Percentiles rank a stretch among this genome's conserved stretches.
Conservation (phyloP, 2,797 vertebrate species). For the Cetoscarus ocellatus region DNA sequence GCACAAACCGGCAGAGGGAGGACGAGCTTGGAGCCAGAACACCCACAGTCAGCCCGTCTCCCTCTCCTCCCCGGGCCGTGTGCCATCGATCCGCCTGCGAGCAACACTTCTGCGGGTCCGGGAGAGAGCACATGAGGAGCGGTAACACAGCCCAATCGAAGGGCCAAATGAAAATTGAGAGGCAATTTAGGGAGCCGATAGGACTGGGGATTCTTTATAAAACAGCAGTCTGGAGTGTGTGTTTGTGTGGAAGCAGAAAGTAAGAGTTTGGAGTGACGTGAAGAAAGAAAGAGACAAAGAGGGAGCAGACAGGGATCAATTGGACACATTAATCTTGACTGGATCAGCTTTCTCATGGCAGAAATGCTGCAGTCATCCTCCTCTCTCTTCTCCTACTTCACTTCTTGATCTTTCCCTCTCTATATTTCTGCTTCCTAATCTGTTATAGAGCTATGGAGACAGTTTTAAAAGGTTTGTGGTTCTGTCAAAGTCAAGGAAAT, state of each 20-base stretch:
- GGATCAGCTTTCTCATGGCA: constrained; percentile 33
- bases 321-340: constrained; percentile 41
- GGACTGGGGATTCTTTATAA: constrained; percentile 46
- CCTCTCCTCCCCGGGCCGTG: constrained; percentile 19
- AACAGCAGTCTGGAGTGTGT: constrained; percentile 19
- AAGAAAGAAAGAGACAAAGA: constrained; percentile 19
- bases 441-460: neutral
- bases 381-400: constrained; percentile 3
- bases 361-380: constrained; percentile 10
- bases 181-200: constrained; percentile 71
- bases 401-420: neutral
- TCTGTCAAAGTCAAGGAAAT: too few relatives aligned
- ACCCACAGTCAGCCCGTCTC: constrained; percentile 29
- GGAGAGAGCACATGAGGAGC: constrained; percentile 35
- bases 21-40: constrained; percentile 31
- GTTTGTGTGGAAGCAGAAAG: constrained; percentile 23
- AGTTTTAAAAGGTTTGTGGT: too few relatives aligned
- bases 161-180: constrained; percentile 76
- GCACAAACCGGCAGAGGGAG: constrained; percentile 24
- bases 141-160: constrained; percentile 63
- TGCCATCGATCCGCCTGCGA: constrained; percentile 67
- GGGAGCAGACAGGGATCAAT: constrained; percentile 50
- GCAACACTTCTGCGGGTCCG: constrained; percentile 36
- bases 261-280: constrained; percentile 25
- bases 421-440: constrained; percentile 9